Evolutionary conservation across 2,113 vertebrate species (phyloP), one percentile per base, ranked within the genome.

Genomic region (Tachysurus vachellii): DNA sequence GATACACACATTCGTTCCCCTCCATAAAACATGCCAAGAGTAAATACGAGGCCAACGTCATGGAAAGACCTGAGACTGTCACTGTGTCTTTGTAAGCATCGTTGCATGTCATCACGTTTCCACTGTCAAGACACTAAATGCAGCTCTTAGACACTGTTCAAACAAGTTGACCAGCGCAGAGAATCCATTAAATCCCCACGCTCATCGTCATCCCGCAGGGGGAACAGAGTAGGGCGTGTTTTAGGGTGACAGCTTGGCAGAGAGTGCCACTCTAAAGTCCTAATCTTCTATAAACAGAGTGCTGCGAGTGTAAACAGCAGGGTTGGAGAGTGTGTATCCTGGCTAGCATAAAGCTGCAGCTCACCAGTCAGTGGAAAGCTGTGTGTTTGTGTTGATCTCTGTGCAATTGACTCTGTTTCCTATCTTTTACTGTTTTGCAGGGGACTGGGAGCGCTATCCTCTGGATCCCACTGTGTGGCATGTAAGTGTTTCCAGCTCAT

Each of bases 381-480:
- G 59, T 73, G 56, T 88, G 75, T 82, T 53, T 88, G 66, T 86
- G 26, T 64, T 81, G 83, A 66, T 79, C 44, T 56, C 59, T 68
- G 42, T 62, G 47, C 31, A 56, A n/a, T 53, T 83, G 13, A 44
- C 19, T 80, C 75, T 36, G 6, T 62, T 64, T 56, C 57, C 80
- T 83, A n/a, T 84, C 36, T 80, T 70, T 50, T 17, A 75, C 53
- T 86, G 73, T 90, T 26, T 75, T 77, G 23, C 92, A 97, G 98
- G 97, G 91, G 97, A 98, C 92, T 97, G 98, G 97, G 98, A 99
- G 95, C 97, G 97, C 93, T 97, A 97, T 93, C 97, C 97, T 93
- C 95, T 98, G 95, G 98, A 99, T 94, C 97, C 98, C 91, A 96
- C 96, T 70, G 97, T 96, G 53, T 99, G 98, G 98, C 98, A 98